These are phyloP conservation scores for Chionis minor DNA, from an alignment of 2,113 vertebrate species.

Conservation along the genomic window DNA sequence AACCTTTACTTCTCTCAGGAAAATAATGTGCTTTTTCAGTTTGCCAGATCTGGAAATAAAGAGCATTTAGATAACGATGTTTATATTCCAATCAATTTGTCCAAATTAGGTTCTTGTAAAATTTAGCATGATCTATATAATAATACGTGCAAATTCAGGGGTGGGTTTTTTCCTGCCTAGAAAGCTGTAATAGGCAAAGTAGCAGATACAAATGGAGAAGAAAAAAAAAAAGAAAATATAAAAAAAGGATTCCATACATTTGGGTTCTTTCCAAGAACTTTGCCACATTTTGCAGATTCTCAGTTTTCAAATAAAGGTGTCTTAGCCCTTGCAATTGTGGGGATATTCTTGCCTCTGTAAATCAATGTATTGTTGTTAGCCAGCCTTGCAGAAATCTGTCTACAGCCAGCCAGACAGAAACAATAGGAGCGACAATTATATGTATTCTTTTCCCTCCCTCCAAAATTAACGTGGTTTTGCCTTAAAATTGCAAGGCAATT, in stretches of 20 bases:
- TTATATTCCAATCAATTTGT: slow-evolving; percentile 62
- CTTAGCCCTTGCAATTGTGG: slow-evolving; percentile 17
- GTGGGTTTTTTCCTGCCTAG: not conserved
- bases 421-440: slow-evolving; percentile 35
- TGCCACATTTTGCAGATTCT: slow-evolving; percentile 40
- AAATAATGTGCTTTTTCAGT: slow-evolving; percentile 34
- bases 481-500: not conserved
- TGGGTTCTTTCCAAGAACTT: slow-evolving; percentile 71
- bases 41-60: slow-evolving; percentile 49
- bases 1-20: slow-evolving; percentile 1
- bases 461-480: not conserved
- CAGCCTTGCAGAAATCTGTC: slow-evolving; percentile 61
- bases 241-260: slow-evolving; percentile 33
- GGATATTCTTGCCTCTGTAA: slow-evolving; percentile 60
- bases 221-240: not conserved
- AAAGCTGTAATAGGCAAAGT: slow-evolving; percentile 47
- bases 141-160: not conserved
- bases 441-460: not conserved
- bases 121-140: not conserved
- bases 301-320: slow-evolving; percentile 42
- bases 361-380: slow-evolving; percentile 60
- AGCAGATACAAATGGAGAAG: not conserved
- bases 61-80: slow-evolving; percentile 38
- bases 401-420: slow-evolving; percentile 51
- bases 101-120: slow-evolving; percentile 58